Conservation (phyloP, 1,140 invertebrate genomes). For the Lepidurus packardi region DNA sequence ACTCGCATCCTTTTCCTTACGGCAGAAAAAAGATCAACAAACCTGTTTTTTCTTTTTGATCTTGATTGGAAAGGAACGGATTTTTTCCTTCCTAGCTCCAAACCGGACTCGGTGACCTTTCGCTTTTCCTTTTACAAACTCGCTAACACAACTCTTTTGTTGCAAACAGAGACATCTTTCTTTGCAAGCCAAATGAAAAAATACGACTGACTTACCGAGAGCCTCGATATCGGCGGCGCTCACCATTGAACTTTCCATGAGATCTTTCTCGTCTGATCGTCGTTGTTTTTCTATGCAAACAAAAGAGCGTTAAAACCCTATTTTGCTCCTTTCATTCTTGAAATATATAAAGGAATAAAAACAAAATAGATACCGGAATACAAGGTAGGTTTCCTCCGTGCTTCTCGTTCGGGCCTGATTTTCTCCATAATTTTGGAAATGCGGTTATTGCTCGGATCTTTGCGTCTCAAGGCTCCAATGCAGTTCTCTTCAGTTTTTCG, state of each 20-base stretch:
- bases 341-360: not conserved
- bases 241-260: not conserved
- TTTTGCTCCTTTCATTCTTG: not conserved
- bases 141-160: not conserved
- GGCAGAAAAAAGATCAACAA: too few species aligned
- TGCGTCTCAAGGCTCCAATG: slow-evolving; percentile 65
- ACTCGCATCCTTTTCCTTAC: not conserved
- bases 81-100: not conserved
- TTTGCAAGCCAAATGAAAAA: not conserved
- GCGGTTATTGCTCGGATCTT: slow-evolving; percentile 51
- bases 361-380: not conserved
- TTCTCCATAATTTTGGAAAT: slow-evolving; percentile 43
- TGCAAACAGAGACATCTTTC: slow-evolving; percentile 2
- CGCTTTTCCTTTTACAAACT: not conserved
- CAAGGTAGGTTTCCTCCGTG: slow-evolving; percentile 43
- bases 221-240: not conserved
- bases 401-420: slow-evolving; percentile 39
- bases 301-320: not conserved
- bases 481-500: slow-evolving; percentile 76
- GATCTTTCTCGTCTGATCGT: not conserved
- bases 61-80: too few species aligned
- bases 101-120: not conserved
- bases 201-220: not conserved
- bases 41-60: too few species aligned
- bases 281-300: not conserved